Base-by-base conservation (phyloP, 2,797 vertebrate genomes). In the Chromis chromis region DNA sequence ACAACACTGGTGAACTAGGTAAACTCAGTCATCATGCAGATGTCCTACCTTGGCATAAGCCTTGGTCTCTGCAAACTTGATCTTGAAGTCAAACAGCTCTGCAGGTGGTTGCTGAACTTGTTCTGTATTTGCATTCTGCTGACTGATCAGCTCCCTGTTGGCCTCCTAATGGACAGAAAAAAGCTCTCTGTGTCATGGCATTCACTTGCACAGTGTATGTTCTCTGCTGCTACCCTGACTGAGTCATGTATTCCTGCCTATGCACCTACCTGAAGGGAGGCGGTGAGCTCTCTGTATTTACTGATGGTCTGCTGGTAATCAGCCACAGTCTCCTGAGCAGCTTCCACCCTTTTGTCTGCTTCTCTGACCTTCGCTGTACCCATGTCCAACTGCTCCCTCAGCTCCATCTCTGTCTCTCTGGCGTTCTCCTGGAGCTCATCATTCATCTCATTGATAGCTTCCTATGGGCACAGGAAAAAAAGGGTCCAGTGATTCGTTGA, bases 401-500 rank as follows among this genome's bases (percentile, higher is more conserved):
- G 90, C 92, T 99, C 98, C 94, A 99, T 95, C 88, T 99, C 98
- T 0, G 98, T 99, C 93, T 99, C 98, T 0, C 98, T 93, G 1
- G 94, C 94, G 0, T 99, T 99, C 84, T 99, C 98, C 91, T 99
- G 97, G 31, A 99, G 97, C 93, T 99, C 98, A 0, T 99, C 98
- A 0, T 99, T 99, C 98, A 99, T 99, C 91, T 99, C 98, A 0
- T 99, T 99, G 85, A 99, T 99, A 53, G 97, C 96, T 85, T 99
- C 98, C 98, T 99, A 72, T 93, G 90, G 56, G 89, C 85, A 85
- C 90, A 88, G 27, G 1, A 52, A 27, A 11, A n/a, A 22, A 79
- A 50, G 28, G n/a, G 7, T 22, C 3, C 6, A 22, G 16, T 2
- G 6, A 40, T 31, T 1, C n/a, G 2, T 24, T 25, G 39, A 52